phyloP scores from a whole-genome alignment of 2,888 invertebrate species.

The Tanytarsus gracilentus region DNA sequence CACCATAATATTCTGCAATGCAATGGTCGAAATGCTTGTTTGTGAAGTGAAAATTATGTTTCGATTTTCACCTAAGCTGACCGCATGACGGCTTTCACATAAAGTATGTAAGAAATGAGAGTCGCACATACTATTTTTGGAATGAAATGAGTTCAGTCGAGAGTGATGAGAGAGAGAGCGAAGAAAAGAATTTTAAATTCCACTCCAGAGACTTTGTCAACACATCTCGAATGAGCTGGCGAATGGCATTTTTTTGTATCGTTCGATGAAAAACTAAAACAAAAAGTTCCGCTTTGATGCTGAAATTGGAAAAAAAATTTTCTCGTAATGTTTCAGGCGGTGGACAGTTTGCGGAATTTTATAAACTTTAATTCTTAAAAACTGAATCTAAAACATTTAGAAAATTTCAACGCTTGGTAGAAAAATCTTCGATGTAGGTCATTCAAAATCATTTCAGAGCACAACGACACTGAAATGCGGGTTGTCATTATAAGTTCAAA shows the following conservation, averaged over 20 bases:
- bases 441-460: constrained; percentile 4
- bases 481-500: constrained; percentile 4
- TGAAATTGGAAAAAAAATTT: no score
- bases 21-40: not conserved
- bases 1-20: not conserved
- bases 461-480: constrained; percentile 19
- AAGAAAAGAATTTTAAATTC: not conserved
- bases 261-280: not conserved
- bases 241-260: not conserved
- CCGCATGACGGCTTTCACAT: constrained; percentile 19
- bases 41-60: constrained; percentile 4
- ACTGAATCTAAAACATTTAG: no score
- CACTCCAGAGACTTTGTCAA: not conserved
- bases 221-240: not conserved
- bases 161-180: not conserved
- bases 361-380: no score
- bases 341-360: no score
- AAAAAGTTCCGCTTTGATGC: no score
- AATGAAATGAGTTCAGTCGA: not conserved
- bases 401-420: no score
- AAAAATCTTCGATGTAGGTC: constrained; percentile 11
- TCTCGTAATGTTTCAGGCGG: no score
- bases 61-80: constrained; percentile 1
- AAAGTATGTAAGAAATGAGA: not conserved
- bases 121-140: constrained; percentile 11